These are phyloP conservation scores for Pristionchus japonicus DNA, from an alignment of 2,888 invertebrate species.

Conservation along the genomic window DNA sequence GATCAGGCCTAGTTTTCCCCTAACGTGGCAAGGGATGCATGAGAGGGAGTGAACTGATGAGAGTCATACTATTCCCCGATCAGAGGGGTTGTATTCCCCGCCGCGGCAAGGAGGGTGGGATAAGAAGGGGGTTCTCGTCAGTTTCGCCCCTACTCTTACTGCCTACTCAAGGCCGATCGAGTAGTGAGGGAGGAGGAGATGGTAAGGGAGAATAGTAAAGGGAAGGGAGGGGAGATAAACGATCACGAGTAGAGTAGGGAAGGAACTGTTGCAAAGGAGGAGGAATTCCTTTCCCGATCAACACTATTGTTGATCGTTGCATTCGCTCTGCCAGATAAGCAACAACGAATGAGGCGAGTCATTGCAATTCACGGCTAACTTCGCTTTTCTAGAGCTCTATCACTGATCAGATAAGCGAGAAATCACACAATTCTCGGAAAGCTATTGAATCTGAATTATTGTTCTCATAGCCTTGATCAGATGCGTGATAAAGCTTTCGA, in stretches of 20 bases:
- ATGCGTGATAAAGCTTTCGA: no score
- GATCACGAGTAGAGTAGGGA: neutral
- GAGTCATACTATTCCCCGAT: neutral
- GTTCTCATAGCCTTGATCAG: no score
- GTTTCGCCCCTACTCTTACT: neutral
- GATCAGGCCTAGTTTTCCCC: no score
- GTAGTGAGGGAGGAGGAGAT: neutral
- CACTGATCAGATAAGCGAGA: no score
- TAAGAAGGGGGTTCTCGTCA: neutral
- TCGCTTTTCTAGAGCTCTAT: neutral
- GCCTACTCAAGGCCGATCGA: slow-evolving; percentile 2
- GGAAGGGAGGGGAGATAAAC: slow-evolving; percentile 21
- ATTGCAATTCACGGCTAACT: neutral
- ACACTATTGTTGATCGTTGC: neutral
- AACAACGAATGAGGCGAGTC: no score
- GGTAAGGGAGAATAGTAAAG: slow-evolving; percentile 10
- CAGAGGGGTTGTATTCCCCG: neutral
- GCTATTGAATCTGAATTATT: no score
- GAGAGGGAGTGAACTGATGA: no score
- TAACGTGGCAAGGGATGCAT: no score
- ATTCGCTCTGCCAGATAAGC: neutral
- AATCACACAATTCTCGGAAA: no score
- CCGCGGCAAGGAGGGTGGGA: neutral
- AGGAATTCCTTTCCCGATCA: neutral
- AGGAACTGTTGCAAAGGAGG: neutral